Base-by-base conservation (phyloP, 2,888 invertebrate species). In the Leptopilina drosophilae region DNA sequence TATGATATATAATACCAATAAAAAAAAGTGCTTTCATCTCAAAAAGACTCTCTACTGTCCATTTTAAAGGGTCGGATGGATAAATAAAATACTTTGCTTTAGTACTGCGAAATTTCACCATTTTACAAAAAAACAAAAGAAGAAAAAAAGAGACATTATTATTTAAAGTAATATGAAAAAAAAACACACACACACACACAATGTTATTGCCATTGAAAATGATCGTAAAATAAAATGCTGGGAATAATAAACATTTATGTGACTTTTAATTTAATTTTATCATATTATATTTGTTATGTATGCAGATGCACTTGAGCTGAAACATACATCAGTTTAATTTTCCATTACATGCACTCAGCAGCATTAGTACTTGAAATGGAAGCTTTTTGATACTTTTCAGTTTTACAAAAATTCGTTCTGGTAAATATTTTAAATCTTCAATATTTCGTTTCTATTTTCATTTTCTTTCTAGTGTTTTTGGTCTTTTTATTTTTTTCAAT, bases 11-110 rank as follows among this genome's bases (percentile, higher is more conserved):
- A 56, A 62, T 62, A 62, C 15, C 62, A 8, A 62, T 9, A 15
- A 62, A 62, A 59, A 62, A 59, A 62, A 62, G 7, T 62, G 20
- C 20, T 62, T 62, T 62, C 62, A 62, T 62, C 62, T 15, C 49
- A 9, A 62, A 15, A 62, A 62, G 62, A 62, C 20, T 49, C 49
- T 49, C 49, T 11, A 11, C 12, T 4, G 49, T 49, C 12, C 49
- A 4, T 49, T 49, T 49, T 46, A 46, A 9, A 49, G 49, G 49
- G 9, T 4, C 11, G 49, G 49, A 11, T 49, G 12, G 12, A 49
- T 49, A 49, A 49, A 49, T 11, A 49, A 12, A 49, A 49, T 11
- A 11, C 12, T 20, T 20, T n/a, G 8, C 20, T 62, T 62, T 15
- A 62, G 62, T 20, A 15, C 62, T 62, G 33, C n/a, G 6, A 42